Conservation (phyloP, 2,113 vertebrate species). For the Crotalus helleri region DNA sequence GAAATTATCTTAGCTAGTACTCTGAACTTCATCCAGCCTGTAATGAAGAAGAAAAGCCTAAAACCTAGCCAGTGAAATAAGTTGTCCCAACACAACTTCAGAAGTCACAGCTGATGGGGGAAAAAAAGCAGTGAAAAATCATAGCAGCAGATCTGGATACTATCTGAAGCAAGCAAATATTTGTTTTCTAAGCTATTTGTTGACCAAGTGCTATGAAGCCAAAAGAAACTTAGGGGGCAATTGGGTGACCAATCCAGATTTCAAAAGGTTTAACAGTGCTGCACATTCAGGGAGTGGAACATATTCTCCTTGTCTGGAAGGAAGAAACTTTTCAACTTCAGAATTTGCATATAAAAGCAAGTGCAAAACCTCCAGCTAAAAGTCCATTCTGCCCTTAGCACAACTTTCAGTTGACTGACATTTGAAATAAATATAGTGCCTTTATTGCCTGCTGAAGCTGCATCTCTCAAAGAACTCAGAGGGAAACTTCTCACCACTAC, state of each 20-base stretch:
- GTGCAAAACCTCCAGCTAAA: not conserved
- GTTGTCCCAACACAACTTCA: not conserved
- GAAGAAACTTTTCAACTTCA: not conserved
- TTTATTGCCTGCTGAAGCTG: not conserved
- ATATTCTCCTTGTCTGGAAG: not conserved
- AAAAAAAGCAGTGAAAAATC: not conserved
- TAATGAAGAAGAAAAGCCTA: not conserved
- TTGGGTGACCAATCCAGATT: not conserved
- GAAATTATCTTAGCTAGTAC: not conserved
- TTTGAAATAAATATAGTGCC: not conserved
- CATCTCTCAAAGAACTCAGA: not conserved
- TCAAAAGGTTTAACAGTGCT: not conserved
- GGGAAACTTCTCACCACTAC: not conserved
- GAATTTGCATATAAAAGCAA: not conserved
- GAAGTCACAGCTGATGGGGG: not conserved
- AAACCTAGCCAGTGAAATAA: not conserved
- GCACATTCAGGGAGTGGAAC: not conserved
- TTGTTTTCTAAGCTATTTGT: not conserved
- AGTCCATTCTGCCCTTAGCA: not conserved
- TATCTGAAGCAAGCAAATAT: not conserved
- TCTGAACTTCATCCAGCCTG: not conserved
- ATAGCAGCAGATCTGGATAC: not conserved
- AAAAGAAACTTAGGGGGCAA: not conserved
- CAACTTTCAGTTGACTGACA: not conserved
- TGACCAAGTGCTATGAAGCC: not conserved